Base-by-base conservation (phyloP, 2,888 invertebrate species). In the Watsonalla cultraria region DNA sequence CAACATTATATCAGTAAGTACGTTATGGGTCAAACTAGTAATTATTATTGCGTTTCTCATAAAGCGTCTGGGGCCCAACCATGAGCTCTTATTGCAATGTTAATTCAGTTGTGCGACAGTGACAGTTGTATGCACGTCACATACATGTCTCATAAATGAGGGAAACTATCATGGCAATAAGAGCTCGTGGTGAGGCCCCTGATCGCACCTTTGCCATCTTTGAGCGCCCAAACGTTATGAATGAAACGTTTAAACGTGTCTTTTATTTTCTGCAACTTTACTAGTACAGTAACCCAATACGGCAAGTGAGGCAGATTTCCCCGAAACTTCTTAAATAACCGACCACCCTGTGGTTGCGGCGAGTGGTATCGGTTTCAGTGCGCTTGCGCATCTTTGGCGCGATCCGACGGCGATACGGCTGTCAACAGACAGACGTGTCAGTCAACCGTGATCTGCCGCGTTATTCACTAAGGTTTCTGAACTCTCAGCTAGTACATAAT, bases 401-500 rank as follows among this genome's bases (percentile, higher is more conserved):
- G 53, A 62, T 60, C 61, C 61, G 58, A 53, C 65, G 57, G 57
- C 60, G 62, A 62, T 60, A 67, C 66, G 70, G 66, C 76, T 80
- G 83, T 82, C 82, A 81, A 72, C 80, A 65, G 65, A 72, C 80
- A 65, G 65, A 45, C 59, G 61, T 60, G 68, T 72, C 75, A 71
- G 61, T 64, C 68, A 78, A 79, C 79, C 82, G 60, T 80, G 76
- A 74, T 74, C 68, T 74, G 78, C n/a, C n/a, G n/a, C n/a, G n/a
- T n/a, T n/a, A n/a, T n/a, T n/a, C n/a, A n/a, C n/a, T n/a, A n/a
- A n/a, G n/a, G n/a, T n/a, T n/a, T n/a, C n/a, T n/a, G n/a, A n/a
- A n/a, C n/a, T n/a, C n/a, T n/a, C n/a, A n/a, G n/a, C n/a, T n/a
- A n/a, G n/a, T n/a, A n/a, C n/a, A n/a, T n/a, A 24, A 24, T 24